Base-by-base conservation (phyloP, 2,888 invertebrate genomes). In the Stegana nigrithorax region DNA sequence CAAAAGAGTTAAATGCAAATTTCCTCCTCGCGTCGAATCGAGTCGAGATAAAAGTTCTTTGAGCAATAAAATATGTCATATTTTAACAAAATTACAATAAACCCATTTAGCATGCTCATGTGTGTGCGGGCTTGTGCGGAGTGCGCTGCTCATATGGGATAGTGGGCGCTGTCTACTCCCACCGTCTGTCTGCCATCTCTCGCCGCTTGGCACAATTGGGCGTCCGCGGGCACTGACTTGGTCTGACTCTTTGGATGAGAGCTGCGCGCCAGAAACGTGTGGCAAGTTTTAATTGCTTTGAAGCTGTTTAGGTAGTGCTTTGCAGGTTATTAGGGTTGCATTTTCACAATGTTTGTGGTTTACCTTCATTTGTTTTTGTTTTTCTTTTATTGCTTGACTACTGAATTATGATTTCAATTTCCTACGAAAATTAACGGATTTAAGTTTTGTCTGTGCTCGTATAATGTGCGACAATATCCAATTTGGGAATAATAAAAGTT, bases 31-130 rank as follows among this genome's bases (percentile, higher is more conserved):
- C 39, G 12, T 8, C 14, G n/a, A n/a, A 25, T 47, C 47, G 10
- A 47, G 53, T 36, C 32, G 65, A 71, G 70, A 71, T 78, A 76
- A 80, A 69, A 61, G 69, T 67, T 53, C 67, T 69, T 68, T 66
- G 72, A 74, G 75, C 71, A 74, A 78, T 82, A 78, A 82, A 82
- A 82, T 81, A 78, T 81, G 80, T 75, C 81, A 75, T 76, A 81
- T 78, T 80, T 80, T 77, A 72, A 69, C 68, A 69, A 73, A 72
- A 78, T 81, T 75, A 72, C 70, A 75, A 75, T 78, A 75, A 81
- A 73, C 71, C 71, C 75, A 81, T 76, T 79, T 70, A 73, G 67
- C 70, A 73, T 66, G 74, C 67, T 26, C 26, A 17, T 14, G 14
- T 27, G 27, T 27, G 8, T 36, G n/a, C 32, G 32, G 6, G 50